A percentile compares a stretch with the other conserved stretches of the same genome.
Evolutionary conservation across 2,888 invertebrate species (phyloP).

Genomic region (Spodoptera picta): DNA sequence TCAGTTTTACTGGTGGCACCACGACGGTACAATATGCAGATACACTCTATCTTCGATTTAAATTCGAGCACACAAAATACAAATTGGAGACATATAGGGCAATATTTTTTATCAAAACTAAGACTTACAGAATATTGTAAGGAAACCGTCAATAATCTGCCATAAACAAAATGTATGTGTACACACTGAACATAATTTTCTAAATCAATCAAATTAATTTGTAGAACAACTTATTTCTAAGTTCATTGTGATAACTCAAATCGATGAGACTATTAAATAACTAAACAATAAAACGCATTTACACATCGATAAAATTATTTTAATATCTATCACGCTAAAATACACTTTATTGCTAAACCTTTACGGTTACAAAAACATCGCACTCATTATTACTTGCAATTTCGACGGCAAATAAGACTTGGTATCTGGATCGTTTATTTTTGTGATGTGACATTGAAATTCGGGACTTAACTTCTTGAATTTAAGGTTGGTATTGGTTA

Average conservation of each 20-base stretch:
- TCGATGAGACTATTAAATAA: conserved; percentile 31
- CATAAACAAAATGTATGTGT: too few species aligned
- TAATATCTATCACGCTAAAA: conserved; percentile 1
- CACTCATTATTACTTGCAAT: not conserved
- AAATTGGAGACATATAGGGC: too few species aligned
- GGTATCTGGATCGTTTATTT: conserved; percentile 8
- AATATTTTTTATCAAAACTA: too few species aligned
- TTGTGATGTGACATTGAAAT: conserved; percentile 18
- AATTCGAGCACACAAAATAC: too few species aligned
- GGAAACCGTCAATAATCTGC: too few species aligned
- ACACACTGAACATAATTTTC: too few species aligned
- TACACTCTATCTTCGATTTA: too few species aligned
- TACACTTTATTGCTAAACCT: rapidly evolving
- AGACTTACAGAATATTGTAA: too few species aligned
- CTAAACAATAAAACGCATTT: conserved; percentile 12
- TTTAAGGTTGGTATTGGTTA: conserved; percentile 1
- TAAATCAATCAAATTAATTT: conserved; percentile 6
- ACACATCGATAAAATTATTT: conserved; percentile 3
- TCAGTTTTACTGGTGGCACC: too few species aligned
- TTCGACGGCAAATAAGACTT: conserved; percentile 19
- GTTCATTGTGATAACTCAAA: conserved; percentile 28
- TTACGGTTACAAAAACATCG: not conserved
- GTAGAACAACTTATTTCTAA: conserved; percentile 22
- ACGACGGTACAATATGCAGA: too few species aligned
- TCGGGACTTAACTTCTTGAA: not conserved